phyloP scores from a whole-genome alignment of 2,888 invertebrate genomes.

The Calameuta filiformis region DNA sequence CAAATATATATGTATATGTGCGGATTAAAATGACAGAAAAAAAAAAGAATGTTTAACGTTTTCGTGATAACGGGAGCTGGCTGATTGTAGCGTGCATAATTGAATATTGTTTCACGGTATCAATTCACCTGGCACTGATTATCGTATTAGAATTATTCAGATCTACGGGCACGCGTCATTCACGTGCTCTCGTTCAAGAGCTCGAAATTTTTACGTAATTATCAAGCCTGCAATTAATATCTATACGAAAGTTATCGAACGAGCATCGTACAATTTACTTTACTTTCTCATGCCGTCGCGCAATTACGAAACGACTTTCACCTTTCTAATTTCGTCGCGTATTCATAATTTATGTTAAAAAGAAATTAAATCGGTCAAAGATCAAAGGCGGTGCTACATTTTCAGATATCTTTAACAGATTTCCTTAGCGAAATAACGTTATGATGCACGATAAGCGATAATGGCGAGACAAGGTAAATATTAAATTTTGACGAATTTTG shows the following conservation, averaged over 20 bases:
- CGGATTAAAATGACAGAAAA: not conserved
- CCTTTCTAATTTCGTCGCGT: not conserved
- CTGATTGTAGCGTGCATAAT: not conserved
- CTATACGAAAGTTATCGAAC: not conserved
- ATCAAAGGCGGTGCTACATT: not conserved
- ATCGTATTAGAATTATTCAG: not conserved
- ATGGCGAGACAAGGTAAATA: not conserved
- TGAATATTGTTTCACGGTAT: not conserved
- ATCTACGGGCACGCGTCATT: not conserved
- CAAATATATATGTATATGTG: too few relatives aligned
- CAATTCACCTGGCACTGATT: not conserved
- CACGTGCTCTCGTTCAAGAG: not conserved
- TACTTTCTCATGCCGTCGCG: not conserved
- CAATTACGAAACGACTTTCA: not conserved
- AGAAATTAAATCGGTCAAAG: not conserved
- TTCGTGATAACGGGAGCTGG: not conserved
- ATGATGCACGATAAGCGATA: not conserved
- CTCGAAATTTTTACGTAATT: not conserved
- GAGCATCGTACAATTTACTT: not conserved
- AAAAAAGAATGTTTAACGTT: not conserved
- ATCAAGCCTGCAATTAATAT: not conserved
- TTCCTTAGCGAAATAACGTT: not conserved
- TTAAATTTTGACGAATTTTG: too few relatives aligned
- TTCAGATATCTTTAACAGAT: not conserved
- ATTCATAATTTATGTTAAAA: not conserved